Evolutionary conservation across 2,797 vertebrate species (phyloP).

Genomic region (Dicrostonyx torquatus): DNA sequence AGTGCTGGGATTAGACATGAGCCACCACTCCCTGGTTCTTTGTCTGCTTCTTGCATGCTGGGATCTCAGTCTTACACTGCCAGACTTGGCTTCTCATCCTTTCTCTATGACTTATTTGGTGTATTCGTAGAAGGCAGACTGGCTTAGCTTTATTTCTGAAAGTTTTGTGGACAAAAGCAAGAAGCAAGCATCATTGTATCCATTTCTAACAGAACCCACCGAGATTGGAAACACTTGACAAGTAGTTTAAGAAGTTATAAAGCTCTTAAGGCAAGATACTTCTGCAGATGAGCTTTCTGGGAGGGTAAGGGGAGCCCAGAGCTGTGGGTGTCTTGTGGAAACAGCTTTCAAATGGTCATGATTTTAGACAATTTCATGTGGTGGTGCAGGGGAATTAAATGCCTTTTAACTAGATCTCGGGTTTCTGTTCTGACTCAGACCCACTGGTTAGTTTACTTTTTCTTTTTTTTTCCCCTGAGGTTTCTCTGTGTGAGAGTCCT

Average conservation of each 20-base stretch:
- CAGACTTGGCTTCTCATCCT: not conserved
- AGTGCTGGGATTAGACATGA: no score
- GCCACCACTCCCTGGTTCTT: no score
- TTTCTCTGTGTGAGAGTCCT: not conserved
- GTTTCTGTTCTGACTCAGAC: not conserved
- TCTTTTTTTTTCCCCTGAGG: not conserved
- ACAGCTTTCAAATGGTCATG: not conserved
- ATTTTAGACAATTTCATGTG: not conserved
- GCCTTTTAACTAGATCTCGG: not conserved
- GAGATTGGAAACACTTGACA: not conserved
- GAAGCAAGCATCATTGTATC: not conserved
- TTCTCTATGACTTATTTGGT: not conserved
- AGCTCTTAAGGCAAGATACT: not conserved
- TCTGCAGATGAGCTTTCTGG: not conserved
- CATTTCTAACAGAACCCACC: not conserved
- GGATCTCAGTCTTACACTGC: not conserved
- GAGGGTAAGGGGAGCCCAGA: rapidly evolving
- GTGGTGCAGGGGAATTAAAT: not conserved
- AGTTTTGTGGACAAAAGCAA: not conserved
- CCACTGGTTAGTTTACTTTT: not conserved
- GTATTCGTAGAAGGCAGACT: not conserved
- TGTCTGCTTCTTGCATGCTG: not conserved
- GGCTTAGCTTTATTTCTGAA: not conserved
- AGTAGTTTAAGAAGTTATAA: not conserved
- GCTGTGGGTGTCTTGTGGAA: not conserved